These are phyloP conservation scores for Aleiodes leptofemur DNA, from an alignment of 2,888 invertebrate genomes.

Conservation along the genomic window DNA sequence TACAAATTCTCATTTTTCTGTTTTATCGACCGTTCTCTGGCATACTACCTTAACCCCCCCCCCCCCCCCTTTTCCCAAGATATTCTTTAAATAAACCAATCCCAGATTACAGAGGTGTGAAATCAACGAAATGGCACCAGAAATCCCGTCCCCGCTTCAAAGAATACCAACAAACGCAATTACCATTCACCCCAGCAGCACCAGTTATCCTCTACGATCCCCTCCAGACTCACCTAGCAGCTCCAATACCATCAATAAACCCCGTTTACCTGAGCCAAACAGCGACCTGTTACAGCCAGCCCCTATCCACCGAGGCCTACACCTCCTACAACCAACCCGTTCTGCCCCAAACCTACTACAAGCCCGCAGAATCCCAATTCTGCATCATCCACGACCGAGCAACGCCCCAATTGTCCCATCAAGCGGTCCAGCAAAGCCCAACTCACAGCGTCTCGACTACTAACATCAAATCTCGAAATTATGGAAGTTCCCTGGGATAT, in stretches of 20 bases:
- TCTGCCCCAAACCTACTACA: constrained; percentile 66
- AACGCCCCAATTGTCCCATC: constrained; percentile 53
- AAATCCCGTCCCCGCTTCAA: constrained; percentile 63
- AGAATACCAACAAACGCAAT: constrained; percentile 51
- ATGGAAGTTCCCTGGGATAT: constrained; percentile 8
- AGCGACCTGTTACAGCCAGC: constrained; percentile 63
- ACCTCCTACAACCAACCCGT: constrained; percentile 59
- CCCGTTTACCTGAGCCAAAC: constrained; percentile 62
- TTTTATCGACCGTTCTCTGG: too few species aligned
- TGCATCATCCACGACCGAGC: constrained; percentile 64
- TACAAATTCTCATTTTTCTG: too few species aligned
- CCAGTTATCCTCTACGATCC: constrained; percentile 65
- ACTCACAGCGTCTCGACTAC: background rate
- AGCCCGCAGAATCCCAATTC: constrained; percentile 65
- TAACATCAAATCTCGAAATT: background rate
- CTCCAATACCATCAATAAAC: constrained; percentile 51
- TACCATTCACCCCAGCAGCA: constrained; percentile 63
- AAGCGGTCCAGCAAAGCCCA: constrained; percentile 16
- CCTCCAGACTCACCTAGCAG: constrained; percentile 51
- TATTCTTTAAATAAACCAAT: background rate
- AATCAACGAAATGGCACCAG: constrained; percentile 64
- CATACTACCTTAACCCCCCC: too few species aligned
- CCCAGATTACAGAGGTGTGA: constrained; percentile 54
- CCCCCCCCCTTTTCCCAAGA: background rate
- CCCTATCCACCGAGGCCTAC: constrained; percentile 64